These are phyloP conservation scores for Chironomus riparius DNA, from an alignment of 2,888 invertebrate genomes.

Conservation along the genomic window DNA sequence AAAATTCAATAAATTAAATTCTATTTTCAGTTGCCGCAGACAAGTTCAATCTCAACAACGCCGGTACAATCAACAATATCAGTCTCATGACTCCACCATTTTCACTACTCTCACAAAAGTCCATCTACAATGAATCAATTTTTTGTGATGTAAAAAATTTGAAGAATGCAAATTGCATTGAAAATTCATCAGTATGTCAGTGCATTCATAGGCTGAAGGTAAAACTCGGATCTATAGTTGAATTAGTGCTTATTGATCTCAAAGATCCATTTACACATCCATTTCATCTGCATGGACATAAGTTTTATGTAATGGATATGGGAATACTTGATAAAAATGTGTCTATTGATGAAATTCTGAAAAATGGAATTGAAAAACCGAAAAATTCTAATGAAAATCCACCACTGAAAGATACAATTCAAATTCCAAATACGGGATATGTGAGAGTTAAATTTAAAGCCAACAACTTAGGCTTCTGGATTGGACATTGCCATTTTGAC, in stretches of 20 bases:
- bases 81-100: slow-evolving; percentile 68
- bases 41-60: slow-evolving; percentile 31
- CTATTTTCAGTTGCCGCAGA: slow-evolving; percentile 29
- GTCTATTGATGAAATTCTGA: slow-evolving; percentile 21
- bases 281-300: slow-evolving; percentile 38
- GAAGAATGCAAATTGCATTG: too few species aligned
- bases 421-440: too few species aligned
- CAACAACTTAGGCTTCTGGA: too few species aligned
- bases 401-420: too few species aligned
- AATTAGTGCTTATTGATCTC: slow-evolving; percentile 24
- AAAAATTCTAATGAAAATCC: too few species aligned
- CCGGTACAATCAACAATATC: slow-evolving; percentile 57
- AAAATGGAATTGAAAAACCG: too few species aligned
- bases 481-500: too few species aligned
- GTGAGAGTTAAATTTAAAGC: too few species aligned
- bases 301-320: slow-evolving; percentile 37
- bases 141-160: too few species aligned
- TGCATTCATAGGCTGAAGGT: too few species aligned
- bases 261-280: slow-evolving; percentile 38
- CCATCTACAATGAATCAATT: too few species aligned
- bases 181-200: too few species aligned
- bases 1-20: not conserved
- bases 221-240: slow-evolving; percentile 32
- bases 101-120: slow-evolving; percentile 45
- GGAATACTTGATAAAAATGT: slow-evolving; percentile 31